Base-by-base conservation (phyloP, 1,140 invertebrate genomes). In the Agraylea sexmaculata region DNA sequence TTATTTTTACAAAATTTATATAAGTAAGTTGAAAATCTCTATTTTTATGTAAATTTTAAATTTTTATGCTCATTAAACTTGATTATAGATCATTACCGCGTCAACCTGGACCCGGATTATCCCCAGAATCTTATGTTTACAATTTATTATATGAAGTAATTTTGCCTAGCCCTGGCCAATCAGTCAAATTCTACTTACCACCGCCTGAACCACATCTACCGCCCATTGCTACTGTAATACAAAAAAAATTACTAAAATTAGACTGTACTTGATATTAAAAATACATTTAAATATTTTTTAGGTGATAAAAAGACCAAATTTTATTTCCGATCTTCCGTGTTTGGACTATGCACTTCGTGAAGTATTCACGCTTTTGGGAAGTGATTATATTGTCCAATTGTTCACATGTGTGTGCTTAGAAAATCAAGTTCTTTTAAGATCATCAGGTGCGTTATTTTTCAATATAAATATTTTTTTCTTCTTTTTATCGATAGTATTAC, bases 401-500 rank as follows among this genome's bases (percentile, higher is more conserved):
- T 89, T 96, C 55, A 91, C 91, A 3, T 93, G 92, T 69, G 81
- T 97, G 18, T 68, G 99, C 10, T 64, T 99, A 6, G 95, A 99
- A 68, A 90, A 97, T 67, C 95, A 99, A 70, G 83, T 98, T 25
- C 70, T 99, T 22, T 68, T 99, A 8, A 81, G 87, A 57, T 96
- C 93, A 36, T 78, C 77, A 61, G 84, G 87, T 93, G 64, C 59
- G n/a, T 15, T 11, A 7, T 12, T 25, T n/a, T n/a, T n/a, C n/a
- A n/a, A n/a, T n/a, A n/a, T n/a, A n/a, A n/a, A n/a, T n/a, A n/a
- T n/a, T n/a, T n/a, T n/a, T n/a, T n/a, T n/a, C n/a, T n/a, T n/a
- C n/a, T n/a, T n/a, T n/a, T n/a, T n/a, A n/a, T n/a, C n/a, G n/a
- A n/a, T n/a, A n/a, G n/a, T n/a, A n/a, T n/a, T n/a, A n/a, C n/a